Evolutionary conservation across 2,888 invertebrate genomes (phyloP).

Genomic region (Nycteola revayana): DNA sequence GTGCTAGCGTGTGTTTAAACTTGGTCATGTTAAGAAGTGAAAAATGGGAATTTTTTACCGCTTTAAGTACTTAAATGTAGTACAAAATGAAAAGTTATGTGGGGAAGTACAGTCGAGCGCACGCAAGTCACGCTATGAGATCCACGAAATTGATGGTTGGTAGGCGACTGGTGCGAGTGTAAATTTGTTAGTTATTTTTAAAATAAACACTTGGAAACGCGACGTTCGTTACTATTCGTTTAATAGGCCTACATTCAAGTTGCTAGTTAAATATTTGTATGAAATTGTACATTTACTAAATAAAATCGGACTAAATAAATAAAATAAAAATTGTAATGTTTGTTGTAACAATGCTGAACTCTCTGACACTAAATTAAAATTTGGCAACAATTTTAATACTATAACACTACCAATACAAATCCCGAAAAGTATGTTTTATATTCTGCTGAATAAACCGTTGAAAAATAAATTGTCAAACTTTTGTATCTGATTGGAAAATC

Average conservation of each 20-base stretch:
- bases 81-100: slow-evolving; percentile 19
- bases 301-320: too few relatives aligned
- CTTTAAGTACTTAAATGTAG: not conserved
- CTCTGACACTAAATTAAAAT: slow-evolving; percentile 31
- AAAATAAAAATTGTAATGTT: too few relatives aligned
- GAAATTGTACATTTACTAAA: too few relatives aligned
- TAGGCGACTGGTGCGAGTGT: slow-evolving; percentile 7
- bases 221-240: too few relatives aligned
- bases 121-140: slow-evolving; percentile 33
- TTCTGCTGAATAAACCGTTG: slow-evolving; percentile 27
- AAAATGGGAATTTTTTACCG: too few relatives aligned
- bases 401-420: slow-evolving; percentile 38
- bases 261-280: too few relatives aligned
- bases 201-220: slow-evolving; percentile 9
- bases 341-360: slow-evolving; percentile 15
- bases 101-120: slow-evolving; percentile 11
- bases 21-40: too few relatives aligned
- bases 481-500: slow-evolving; percentile 30
- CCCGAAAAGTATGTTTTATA: slow-evolving; percentile 40
- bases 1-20: too few relatives aligned
- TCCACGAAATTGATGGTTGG: slow-evolving; percentile 29
- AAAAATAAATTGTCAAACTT: slow-evolving; percentile 36
- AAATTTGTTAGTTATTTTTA: slow-evolving; percentile 13
- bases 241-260: too few relatives aligned
- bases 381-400: slow-evolving; percentile 51